Conservation (phyloP, 2,888 invertebrate genomes). For the Lasioglossum malachurum region DNA sequence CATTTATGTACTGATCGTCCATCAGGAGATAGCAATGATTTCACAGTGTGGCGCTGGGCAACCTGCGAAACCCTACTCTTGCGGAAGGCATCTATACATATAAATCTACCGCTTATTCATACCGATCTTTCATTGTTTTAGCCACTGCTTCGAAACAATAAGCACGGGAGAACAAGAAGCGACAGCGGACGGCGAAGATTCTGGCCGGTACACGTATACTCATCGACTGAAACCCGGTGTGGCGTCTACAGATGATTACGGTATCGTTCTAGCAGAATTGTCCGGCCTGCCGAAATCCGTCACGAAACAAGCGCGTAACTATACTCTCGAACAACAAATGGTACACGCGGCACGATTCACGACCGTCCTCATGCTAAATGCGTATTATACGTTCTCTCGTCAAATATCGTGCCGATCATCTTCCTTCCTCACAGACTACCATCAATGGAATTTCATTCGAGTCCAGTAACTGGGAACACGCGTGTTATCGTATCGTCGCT, state of each 20-base stretch:
- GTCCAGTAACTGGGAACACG: conserved; percentile 39
- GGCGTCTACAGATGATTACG: conserved; percentile 88
- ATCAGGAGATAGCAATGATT: no score
- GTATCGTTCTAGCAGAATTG: conserved; percentile 88
- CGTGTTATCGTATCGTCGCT: conserved; percentile 58
- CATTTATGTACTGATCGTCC: no score
- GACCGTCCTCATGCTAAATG: not conserved
- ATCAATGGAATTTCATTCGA: not conserved
- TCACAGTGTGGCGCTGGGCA: no score
- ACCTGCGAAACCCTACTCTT: no score
- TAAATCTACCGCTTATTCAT: not conserved
- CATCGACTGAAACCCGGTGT: conserved; percentile 88
- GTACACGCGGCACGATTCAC: not conserved
- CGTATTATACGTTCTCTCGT: not conserved
- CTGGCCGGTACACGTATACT: conserved; percentile 87
- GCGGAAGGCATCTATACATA: no score
- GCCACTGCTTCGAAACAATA: conserved; percentile 83
- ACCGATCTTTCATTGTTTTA: conserved; percentile 47
- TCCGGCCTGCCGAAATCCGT: conserved; percentile 88
- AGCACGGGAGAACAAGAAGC: conserved; percentile 82
- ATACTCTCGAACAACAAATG: conserved; percentile 80
- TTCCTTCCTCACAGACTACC: conserved; percentile 16
- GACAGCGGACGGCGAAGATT: conserved; percentile 72
- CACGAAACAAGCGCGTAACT: conserved; percentile 86
- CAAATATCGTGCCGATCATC: not conserved